These are phyloP conservation scores for Cairina moschata DNA, from an alignment of 2,113 vertebrate genomes.

Conservation along the genomic window DNA sequence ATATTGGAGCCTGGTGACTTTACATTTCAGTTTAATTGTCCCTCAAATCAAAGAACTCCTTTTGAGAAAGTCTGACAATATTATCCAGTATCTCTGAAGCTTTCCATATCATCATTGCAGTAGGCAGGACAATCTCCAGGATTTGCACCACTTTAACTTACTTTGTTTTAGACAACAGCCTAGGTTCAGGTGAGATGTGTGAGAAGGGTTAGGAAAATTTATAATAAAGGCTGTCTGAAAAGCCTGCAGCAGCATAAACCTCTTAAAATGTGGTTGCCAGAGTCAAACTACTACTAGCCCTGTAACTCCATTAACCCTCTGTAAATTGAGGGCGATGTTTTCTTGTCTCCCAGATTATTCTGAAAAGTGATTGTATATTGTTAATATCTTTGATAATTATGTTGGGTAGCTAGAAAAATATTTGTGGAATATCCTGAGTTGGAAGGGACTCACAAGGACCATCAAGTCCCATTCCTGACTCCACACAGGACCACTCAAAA, in stretches of 20 bases:
- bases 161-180: neutral
- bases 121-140: neutral
- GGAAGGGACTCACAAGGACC: too few species aligned
- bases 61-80: neutral
- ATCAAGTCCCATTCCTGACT: too few species aligned
- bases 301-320: neutral
- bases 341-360: neutral
- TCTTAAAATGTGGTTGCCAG: neutral
- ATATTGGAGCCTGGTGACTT: neutral
- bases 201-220: neutral
- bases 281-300: neutral
- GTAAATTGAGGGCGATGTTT: neutral
- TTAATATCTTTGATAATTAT: neutral
- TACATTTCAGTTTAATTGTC: neutral
- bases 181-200: neutral
- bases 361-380: neutral
- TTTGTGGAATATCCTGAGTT: neutral
- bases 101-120: neutral
- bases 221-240: neutral
- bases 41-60: neutral
- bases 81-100: neutral
- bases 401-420: neutral
- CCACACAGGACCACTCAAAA: too few species aligned
- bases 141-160: neutral
- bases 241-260: neutral